These are phyloP conservation scores for Chiloscyllium plagiosum DNA, from an alignment of 2,113 vertebrate genomes.

Conservation along the genomic window DNA sequence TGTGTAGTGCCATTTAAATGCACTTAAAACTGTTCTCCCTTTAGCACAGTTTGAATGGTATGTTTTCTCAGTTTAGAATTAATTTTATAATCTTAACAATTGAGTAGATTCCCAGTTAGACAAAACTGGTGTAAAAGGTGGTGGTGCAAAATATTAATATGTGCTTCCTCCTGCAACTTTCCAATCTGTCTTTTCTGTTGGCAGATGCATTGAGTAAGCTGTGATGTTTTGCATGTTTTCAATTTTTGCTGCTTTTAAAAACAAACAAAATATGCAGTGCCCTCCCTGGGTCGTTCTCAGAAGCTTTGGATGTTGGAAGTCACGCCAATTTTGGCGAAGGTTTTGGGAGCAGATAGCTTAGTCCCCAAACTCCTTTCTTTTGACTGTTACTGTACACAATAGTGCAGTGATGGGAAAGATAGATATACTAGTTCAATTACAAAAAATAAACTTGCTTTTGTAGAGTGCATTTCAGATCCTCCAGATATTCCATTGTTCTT, in stretches of 20 bases:
- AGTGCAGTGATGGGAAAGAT: background rate
- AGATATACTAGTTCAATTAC: background rate
- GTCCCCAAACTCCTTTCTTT: background rate
- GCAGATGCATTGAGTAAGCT: background rate
- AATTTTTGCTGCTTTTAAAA: background rate
- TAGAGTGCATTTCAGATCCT: background rate
- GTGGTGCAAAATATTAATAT: background rate
- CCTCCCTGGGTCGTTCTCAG: background rate
- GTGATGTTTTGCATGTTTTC: background rate
- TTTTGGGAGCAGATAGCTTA: background rate
- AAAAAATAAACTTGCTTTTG: background rate
- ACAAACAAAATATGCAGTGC: background rate
- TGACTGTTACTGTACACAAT: background rate
- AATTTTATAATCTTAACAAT: background rate
- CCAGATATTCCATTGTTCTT: background rate
- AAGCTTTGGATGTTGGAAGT: background rate
- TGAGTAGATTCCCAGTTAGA: background rate
- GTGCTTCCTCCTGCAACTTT: background rate
- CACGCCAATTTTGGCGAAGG: background rate
- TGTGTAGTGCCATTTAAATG: background rate
- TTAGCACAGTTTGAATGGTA: background rate
- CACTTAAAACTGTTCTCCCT: background rate
- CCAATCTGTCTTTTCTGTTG: background rate
- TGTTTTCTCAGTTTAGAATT: background rate
- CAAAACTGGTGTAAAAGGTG: too few relatives aligned